These are phyloP conservation scores for Agrochola circellaris DNA, from an alignment of 2,888 invertebrate species.

Conservation along the genomic window DNA sequence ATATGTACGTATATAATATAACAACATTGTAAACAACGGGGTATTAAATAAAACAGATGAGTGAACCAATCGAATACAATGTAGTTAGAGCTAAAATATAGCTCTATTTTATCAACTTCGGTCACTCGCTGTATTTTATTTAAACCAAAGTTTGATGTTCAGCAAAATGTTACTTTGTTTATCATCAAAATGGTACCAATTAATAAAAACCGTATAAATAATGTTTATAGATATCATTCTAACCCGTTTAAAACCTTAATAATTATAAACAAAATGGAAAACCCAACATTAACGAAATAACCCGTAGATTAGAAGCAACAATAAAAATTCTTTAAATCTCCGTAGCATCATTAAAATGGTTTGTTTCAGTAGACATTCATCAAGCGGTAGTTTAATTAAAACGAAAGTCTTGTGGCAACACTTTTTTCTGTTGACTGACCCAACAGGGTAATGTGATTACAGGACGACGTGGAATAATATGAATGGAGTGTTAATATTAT, in stretches of 20 bases:
- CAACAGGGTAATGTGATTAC: conserved; percentile 71
- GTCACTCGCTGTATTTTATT: neutral
- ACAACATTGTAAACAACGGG: conserved; percentile 68
- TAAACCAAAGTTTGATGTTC: neutral
- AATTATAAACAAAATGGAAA: conserved; percentile 18
- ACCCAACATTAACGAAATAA: conserved; percentile 20
- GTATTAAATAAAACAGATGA: neutral
- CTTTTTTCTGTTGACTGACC: conserved; percentile 72
- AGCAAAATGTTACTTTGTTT: neutral
- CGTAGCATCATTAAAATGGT: conserved; percentile 74
- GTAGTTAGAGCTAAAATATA: neutral
- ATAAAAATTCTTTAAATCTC: conserved; percentile 64
- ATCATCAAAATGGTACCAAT: neutral
- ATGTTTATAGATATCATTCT: neutral
- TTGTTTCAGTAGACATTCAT: conserved; percentile 76
- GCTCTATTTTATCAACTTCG: conserved; percentile 6
- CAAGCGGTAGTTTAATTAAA: conserved; percentile 79
- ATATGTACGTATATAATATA: conserved; percentile 42
- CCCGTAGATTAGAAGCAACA: conserved; percentile 35
- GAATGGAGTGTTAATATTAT: conserved; percentile 33
- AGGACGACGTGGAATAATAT: conserved; percentile 20
- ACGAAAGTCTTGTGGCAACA: conserved; percentile 73
- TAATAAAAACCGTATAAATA: neutral
- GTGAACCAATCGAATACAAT: conserved; percentile 7
- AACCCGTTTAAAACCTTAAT: conserved; percentile 3